phyloP scores from a whole-genome alignment of 2,113 vertebrate species.

The Centropristis striata region DNA sequence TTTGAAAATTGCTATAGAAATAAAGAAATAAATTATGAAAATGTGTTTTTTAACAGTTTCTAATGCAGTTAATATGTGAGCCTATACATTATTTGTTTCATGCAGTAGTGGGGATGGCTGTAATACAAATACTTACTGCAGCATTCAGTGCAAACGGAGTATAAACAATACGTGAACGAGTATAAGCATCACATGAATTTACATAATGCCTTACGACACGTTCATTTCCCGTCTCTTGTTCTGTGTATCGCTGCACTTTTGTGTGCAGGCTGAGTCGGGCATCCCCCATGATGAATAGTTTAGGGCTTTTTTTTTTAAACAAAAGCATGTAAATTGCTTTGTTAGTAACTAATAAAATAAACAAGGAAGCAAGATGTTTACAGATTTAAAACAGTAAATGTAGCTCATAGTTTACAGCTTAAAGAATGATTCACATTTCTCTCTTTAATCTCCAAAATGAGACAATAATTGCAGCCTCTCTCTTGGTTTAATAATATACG shows the following conservation, averaged over 20 bases:
- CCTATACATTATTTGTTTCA: neutral
- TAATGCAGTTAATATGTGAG: neutral
- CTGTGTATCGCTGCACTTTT: constrained; percentile 1
- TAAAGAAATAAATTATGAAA: too few species aligned
- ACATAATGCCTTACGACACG: neutral
- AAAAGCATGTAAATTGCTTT: constrained; percentile 33
- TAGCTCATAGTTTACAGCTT: neutral
- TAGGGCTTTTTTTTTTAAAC: constrained; percentile 24
- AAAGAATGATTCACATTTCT: neutral
- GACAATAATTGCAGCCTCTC: constrained; percentile 15
- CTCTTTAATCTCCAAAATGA: constrained; percentile 22
- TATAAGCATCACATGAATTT: neutral
- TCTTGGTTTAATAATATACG: neutral
- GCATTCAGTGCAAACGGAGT: neutral
- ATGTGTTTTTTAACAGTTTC: neutral
- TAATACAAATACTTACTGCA: neutral
- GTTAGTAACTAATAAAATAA: constrained; percentile 34
- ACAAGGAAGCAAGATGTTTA: constrained; percentile 3
- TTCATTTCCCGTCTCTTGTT: neutral
- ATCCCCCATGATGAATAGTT: neutral
- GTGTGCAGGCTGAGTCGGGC: neutral
- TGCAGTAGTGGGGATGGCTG: neutral
- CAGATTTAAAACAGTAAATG: neutral
- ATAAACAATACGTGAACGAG: neutral
- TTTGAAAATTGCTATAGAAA: too few species aligned